phyloP scores from a whole-genome alignment of 2,113 vertebrate species.

The Scortum barcoo region DNA sequence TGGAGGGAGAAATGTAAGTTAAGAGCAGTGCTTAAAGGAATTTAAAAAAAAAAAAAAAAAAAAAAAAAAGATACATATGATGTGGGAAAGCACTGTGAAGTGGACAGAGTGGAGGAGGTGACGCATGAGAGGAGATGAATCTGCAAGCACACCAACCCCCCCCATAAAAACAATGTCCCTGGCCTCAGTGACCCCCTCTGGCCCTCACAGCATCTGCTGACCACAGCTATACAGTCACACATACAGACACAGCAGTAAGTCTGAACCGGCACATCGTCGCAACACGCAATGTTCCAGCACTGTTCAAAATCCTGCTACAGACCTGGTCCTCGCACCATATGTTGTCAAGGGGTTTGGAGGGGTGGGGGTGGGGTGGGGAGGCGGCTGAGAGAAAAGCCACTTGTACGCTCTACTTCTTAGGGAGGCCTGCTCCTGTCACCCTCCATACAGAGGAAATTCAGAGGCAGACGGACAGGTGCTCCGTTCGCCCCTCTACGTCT shows the following conservation, averaged over 20 bases:
- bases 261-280: slow-evolving; percentile 6
- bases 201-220: slow-evolving; percentile 63
- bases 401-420: slow-evolving; percentile 59
- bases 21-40: neutral
- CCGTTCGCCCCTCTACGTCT: slow-evolving; percentile 44
- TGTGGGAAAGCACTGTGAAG: neutral
- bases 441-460: slow-evolving; percentile 29
- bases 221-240: slow-evolving; percentile 42
- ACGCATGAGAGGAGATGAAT: slow-evolving; percentile 34
- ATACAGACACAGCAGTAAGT: slow-evolving; percentile 18
- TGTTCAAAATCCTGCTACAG: slow-evolving; percentile 45
- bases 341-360: slow-evolving; percentile 25
- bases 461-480: slow-evolving; percentile 75
- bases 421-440: slow-evolving; percentile 67
- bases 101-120: neutral
- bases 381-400: slow-evolving; percentile 64
- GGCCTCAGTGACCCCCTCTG: slow-evolving; percentile 55
- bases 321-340: slow-evolving; percentile 63
- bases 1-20: slow-evolving; percentile 12
- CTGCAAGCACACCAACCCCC: slow-evolving; percentile 27
- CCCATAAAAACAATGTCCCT: slow-evolving; percentile 53
- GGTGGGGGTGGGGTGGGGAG: neutral
- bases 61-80: neutral
- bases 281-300: slow-evolving; percentile 8
- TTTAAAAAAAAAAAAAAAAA: too few relatives aligned